Evolutionary conservation across 2,113 vertebrate species (phyloP), one percentile per base, ranked within the genome.

Genomic region (Silurus meridionalis): DNA sequence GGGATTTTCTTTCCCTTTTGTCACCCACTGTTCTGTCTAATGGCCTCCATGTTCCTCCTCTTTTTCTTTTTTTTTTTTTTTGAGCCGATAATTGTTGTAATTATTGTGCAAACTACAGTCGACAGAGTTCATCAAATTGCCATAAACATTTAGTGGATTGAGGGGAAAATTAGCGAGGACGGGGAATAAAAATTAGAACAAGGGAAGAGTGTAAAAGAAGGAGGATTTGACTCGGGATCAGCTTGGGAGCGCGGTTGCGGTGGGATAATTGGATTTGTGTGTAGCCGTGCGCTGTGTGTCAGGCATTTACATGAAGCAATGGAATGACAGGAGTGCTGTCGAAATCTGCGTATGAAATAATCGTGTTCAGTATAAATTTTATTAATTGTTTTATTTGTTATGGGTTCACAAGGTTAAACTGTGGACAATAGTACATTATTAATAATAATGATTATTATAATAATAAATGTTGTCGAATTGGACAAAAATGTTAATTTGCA

Each of bases 41-140:
- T 94, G 91, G 93, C 93, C 91, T 93, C 91, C 86, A 88, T 92
- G 91, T 91, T 93, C 91, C 93, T 95, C 91, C 91, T 37, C 37
- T 37, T 37, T 37, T 37, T 37, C 37, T 37, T 37, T 37, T 37
- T 37, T 37, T 37, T 37, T 95, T 95, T 94, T 92, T 93, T 91
- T 46, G 11, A 61, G 91, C 84, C 89, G 87, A 91, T 95, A 95
- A 96, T 95, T 95, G 92, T 93, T 88, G 93, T 94, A 94, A 95
- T 95, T 94, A 95, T 94, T 93, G 91, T 90, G 85, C 91, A 94
- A 94, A 92, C 92, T 94, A 90, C 92, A 91, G 92, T 91, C 53
- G 37, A 86, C 91, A 91, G 93, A 94, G 93, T 94, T 94, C 93
- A 95, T 95, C 95, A 94, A 94, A 92, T 95, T 93, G 92, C 93